phyloP scores from a whole-genome alignment of 2,888 invertebrate species.

The Anagyrus pseudococci region DNA sequence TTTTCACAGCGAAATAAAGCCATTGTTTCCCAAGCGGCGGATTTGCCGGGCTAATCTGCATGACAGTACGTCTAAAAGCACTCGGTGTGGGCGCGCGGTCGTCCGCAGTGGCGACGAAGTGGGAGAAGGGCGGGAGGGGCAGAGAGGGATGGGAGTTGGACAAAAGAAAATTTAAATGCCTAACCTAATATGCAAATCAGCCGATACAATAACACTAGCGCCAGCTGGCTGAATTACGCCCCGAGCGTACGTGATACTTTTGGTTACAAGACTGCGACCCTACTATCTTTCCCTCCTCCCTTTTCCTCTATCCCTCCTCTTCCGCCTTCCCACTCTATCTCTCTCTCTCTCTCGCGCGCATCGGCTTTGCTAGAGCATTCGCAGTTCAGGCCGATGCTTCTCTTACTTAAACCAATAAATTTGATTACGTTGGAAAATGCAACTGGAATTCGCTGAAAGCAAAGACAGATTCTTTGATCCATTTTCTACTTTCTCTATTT shows the following conservation, averaged over 20 bases:
- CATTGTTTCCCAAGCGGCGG: too few relatives aligned
- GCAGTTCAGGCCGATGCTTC: neutral
- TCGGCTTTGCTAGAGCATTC: neutral
- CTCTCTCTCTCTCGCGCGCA: neutral
- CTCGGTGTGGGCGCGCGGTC: neutral
- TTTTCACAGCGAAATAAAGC: too few relatives aligned
- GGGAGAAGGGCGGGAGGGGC: neutral
- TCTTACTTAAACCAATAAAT: neutral
- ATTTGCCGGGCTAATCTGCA: neutral
- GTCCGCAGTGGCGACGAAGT: neutral
- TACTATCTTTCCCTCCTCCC: neutral
- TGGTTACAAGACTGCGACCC: too few relatives aligned
- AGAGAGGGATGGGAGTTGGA: neutral
- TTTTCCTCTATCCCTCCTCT: neutral
- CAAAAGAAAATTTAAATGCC: neutral
- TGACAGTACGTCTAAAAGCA: constrained; percentile 5
- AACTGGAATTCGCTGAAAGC: neutral
- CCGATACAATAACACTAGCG: constrained; percentile 31
- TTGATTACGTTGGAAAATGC: neutral
- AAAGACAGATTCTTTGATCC: too few relatives aligned
- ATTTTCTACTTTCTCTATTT: too few relatives aligned
- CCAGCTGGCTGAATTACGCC: neutral
- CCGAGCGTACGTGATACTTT: constrained; percentile 2
- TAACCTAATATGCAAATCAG: constrained; percentile 17
- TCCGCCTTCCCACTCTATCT: neutral